Percentiles rank a stretch among this genome's conserved stretches.
Conservation (phyloP, 2,888 invertebrate species). For the Trichopoda pennipes region DNA sequence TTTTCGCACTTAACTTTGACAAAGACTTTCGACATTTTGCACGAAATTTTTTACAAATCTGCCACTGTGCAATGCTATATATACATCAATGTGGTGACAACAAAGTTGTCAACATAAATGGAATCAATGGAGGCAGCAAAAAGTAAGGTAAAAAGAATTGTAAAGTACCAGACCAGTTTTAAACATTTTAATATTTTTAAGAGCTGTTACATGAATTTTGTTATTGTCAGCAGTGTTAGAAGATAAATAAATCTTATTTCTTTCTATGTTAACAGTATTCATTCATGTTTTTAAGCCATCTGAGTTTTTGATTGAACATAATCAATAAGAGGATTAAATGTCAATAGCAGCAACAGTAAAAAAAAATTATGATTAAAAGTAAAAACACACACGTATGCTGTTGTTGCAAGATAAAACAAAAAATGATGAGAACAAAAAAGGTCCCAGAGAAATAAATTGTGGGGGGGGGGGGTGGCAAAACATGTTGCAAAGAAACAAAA, state of each 20-base stretch:
- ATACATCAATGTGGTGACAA: conserved; percentile 49
- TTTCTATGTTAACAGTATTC: neutral
- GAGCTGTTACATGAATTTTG: conserved; percentile 5
- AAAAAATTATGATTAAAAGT: neutral
- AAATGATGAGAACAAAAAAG: neutral
- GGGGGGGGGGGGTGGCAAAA: no score
- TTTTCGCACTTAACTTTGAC: no score
- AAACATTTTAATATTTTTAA: conserved; percentile 35
- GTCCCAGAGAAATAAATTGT: neutral
- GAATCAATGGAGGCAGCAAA: neutral
- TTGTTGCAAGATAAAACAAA: neutral
- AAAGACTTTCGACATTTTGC: no score
- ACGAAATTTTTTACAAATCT: no score
- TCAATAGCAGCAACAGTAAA: conserved; percentile 32
- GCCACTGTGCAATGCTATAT: no score
- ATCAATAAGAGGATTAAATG: conserved; percentile 67
- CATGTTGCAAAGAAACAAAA: no score
- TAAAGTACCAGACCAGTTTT: neutral
- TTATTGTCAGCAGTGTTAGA: conserved; percentile 4
- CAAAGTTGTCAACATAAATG: conserved; percentile 20
- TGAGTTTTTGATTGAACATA: conserved; percentile 57
- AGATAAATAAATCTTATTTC: conserved; percentile 2
- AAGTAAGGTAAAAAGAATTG: neutral
- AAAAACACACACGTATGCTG: neutral
- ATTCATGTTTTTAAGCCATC: conserved; percentile 32